Percentiles rank a stretch among this genome's conserved stretches.
Evolutionary conservation across 2,113 vertebrate species (phyloP).

Genomic region (Australoheros scitulus): DNA sequence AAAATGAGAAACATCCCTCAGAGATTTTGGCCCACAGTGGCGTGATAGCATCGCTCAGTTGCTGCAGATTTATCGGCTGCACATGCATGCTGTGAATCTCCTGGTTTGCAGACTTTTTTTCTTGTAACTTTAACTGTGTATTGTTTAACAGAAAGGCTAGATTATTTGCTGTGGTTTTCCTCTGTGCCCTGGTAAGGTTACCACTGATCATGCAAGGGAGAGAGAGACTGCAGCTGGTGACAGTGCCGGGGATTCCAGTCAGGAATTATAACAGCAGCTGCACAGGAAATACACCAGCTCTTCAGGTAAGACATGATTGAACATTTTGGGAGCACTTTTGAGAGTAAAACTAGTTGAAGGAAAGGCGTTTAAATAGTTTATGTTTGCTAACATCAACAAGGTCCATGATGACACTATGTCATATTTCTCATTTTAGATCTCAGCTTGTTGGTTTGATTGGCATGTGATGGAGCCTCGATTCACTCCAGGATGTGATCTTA

Average conservation of each 20-base stretch:
- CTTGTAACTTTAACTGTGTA: too few relatives aligned
- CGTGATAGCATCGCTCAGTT: neutral
- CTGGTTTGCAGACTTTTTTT: too few relatives aligned
- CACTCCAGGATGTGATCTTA: neutral
- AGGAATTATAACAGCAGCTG: neutral
- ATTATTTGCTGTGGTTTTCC: constrained; percentile 19
- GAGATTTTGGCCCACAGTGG: neutral
- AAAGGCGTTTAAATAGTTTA: neutral
- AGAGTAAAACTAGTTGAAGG: neutral
- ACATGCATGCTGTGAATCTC: neutral
- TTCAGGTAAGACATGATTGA: constrained; percentile 26
- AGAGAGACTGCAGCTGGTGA: neutral
- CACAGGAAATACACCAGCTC: neutral
- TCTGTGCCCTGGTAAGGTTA: constrained; percentile 18
- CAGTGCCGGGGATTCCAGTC: neutral
- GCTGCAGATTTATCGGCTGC: neutral
- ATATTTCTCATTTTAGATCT: constrained; percentile 35
- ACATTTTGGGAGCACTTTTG: neutral
- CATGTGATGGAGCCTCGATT: neutral
- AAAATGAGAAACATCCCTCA: neutral
- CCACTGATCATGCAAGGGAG: neutral
- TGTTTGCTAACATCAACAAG: neutral
- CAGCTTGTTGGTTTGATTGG: constrained; percentile 5
- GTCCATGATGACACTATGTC: neutral
- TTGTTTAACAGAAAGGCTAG: neutral